A percentile compares a stretch with the other conserved stretches of the same genome.
These are phyloP conservation scores for Hystrix brachyura DNA, from an alignment of 2,113 vertebrate species.

Conservation along the genomic window DNA sequence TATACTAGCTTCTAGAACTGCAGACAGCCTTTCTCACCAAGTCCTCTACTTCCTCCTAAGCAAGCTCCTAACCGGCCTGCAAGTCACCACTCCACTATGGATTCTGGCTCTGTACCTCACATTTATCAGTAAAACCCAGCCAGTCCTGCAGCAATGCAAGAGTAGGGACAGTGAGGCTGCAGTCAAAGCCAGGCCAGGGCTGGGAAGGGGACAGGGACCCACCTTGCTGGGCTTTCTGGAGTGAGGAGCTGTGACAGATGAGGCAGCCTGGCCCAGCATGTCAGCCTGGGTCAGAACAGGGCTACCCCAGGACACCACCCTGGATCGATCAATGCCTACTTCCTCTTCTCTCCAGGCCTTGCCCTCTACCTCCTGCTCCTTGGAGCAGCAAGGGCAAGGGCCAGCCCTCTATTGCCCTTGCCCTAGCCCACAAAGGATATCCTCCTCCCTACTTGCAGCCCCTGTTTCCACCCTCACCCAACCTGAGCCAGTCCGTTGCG, in stretches of 20 bases:
- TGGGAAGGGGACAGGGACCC: neutral
- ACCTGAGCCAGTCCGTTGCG: neutral
- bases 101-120: neutral
- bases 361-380: neutral
- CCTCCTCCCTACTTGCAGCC: neutral
- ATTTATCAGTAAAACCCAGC: neutral
- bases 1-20: neutral
- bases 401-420: neutral
- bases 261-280: neutral
- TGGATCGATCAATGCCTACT: too few relatives aligned
- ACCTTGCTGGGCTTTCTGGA: neutral
- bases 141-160: neutral
- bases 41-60: neutral
- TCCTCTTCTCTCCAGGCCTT: neutral
- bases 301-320: neutral
- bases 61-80: neutral
- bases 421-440: neutral
- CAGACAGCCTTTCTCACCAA: too few relatives aligned
- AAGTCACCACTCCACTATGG: neutral
- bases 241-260: neutral
- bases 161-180: neutral
- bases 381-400: neutral
- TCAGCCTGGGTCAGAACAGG: neutral
- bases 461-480: neutral
- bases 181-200: neutral